These are phyloP conservation scores for Thermophis baileyi DNA, from an alignment of 2,113 vertebrate species.

Conservation along the genomic window DNA sequence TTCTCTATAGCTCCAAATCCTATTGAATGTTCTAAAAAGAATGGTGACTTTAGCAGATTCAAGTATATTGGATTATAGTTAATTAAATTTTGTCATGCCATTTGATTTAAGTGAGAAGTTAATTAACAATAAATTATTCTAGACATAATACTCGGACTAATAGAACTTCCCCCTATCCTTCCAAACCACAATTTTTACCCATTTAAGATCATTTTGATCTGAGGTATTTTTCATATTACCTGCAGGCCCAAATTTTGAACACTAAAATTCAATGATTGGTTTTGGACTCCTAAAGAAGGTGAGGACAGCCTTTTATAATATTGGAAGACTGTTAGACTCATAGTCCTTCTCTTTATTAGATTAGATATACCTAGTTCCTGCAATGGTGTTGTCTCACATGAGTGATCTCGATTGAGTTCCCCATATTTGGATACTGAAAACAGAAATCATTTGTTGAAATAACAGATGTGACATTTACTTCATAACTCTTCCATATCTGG, in stretches of 20 bases:
- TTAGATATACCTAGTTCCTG: neutral
- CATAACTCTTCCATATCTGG: neutral
- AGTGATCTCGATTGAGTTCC: neutral
- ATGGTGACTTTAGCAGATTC: neutral
- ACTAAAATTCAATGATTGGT: neutral
- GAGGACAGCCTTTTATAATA: neutral
- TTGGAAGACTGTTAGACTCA: neutral
- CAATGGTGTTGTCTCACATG: neutral
- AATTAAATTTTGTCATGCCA: neutral
- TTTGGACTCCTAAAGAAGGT: no score
- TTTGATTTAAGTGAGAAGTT: neutral
- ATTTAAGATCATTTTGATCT: neutral
- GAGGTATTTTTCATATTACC: neutral
- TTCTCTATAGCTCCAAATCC: accelerated
- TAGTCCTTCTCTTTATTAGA: neutral
- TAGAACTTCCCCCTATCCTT: neutral
- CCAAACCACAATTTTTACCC: neutral
- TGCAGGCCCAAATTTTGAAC: neutral
- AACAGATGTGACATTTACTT: neutral
- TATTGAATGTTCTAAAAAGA: neutral
- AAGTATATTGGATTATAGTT: neutral
- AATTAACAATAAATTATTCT: neutral
- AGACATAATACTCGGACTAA: neutral
- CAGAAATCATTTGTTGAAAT: neutral
- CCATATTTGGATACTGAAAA: neutral